Evolutionary conservation across 2,113 vertebrate genomes (phyloP), one percentile per base, ranked within the genome.

Genomic region (Phylloscopus trochilus): DNA sequence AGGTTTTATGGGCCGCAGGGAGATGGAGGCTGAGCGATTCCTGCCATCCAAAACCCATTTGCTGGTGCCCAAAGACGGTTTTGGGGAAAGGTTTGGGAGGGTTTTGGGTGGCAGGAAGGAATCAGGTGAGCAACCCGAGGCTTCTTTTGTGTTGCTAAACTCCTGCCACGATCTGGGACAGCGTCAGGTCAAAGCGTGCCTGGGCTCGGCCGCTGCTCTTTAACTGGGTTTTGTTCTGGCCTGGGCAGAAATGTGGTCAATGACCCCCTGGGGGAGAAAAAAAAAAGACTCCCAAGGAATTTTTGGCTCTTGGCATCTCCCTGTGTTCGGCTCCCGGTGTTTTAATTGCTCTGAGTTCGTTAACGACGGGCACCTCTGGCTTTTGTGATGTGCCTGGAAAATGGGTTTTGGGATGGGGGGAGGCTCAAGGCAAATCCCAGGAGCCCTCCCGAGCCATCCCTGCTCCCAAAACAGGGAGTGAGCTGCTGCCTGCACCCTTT

Each of bases 401-500:
- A 33, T 3, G 44, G 7, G 6, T 10, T 64, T 74, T 39, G 19
- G 2, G 1, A 3, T 0, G 30, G 37, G 31, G 22, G 28, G 41
- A 41, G 31, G 6, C 10, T 59, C 17, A 5, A 44, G 46, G 47
- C 6, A 59, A 31, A 56, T 2, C 8, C 68, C 53, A 31, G 10
- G 10, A 55, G 1, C 39, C 10, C 63, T 67, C 24, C 30, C 8
- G 4, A 39, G 37, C 5, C 6, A 26, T 10, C 46, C 52, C 21
- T 31, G 52, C 46, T 52, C 53, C 4, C 0, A n/a, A 30, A 81
- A 11, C 33, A 39, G 60, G 83, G 86, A 68, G 73, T 5, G 10
- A 47, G 24, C 69, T 31, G 58, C 87, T 51, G 55, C 16, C 82
- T 94, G 94, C 90, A n/a, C 88, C 95, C 85, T 37, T 58, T 87